phyloP scores from a whole-genome alignment of 2,888 invertebrate species.

The Cancer borealis region DNA sequence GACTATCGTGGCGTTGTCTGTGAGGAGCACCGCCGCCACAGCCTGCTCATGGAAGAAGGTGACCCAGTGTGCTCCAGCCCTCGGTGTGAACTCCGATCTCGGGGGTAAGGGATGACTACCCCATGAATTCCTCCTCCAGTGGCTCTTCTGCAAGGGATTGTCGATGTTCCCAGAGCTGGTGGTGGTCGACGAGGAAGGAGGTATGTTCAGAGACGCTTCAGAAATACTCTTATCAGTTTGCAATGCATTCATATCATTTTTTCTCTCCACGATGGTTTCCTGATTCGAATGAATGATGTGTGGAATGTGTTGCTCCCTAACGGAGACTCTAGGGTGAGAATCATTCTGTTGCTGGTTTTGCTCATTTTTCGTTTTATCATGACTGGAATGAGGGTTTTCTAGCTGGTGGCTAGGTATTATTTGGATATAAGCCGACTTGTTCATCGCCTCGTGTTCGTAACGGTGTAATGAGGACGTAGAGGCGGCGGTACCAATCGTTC shows the following conservation, averaged over 20 bases:
- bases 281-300: neutral
- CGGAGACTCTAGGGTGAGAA: neutral
- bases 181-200: neutral
- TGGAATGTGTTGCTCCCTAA: neutral
- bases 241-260: neutral
- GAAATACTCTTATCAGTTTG: neutral
- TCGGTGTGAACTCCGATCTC: neutral
- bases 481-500: neutral
- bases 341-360: neutral
- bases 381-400: neutral
- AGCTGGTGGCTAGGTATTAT: neutral
- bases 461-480: neutral
- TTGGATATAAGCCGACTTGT: neutral
- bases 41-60: constrained; percentile 68
- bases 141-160: neutral
- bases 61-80: constrained; percentile 44
- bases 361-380: neutral
- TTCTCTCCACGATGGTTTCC: neutral
- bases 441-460: neutral
- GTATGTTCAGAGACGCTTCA: neutral
- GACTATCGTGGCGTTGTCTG: constrained; percentile 13
- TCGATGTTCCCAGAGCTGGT: neutral
- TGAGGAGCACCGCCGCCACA: constrained; percentile 58
- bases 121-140: neutral
- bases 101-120: constrained; percentile 70